Evolutionary conservation across 2,113 vertebrate genomes (phyloP), one percentile per base, ranked within the genome.

Genomic region (Perognathus longimembris): DNA sequence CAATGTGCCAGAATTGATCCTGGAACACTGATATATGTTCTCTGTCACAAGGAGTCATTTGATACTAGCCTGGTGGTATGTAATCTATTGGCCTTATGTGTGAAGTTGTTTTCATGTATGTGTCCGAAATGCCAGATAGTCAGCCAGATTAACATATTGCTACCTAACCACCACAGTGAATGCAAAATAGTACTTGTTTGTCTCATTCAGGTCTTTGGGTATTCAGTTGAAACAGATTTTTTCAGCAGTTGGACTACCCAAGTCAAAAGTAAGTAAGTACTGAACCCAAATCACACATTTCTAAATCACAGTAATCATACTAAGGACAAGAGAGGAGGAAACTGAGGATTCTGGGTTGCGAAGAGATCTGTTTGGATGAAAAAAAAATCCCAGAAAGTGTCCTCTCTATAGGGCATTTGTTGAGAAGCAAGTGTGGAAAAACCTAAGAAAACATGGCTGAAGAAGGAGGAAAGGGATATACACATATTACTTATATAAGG

Each of bases 181-280:
- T 32, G 59, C 95, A 85, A 40, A 42, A 71, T 0, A 30, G 50
- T 42, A 92, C 63, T 38, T 2, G 71, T 63, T 83, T 38, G 77
- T n/a, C 36, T 45, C 42, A 45, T 63, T 83, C 50, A 75, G 32
- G n/a, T 64, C 54, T 45, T 1, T 34, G 74, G 40, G 4, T 93
- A 17, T 75, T 77, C 0, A 0, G 15, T 10, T 32, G 40, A 92
- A 93, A 87, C 17, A 80, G 34, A 28, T 75, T 86, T 69, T 88
- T 64, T 54, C 7, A 59, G 61, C 32, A 80, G 28, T 86, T 28
- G 59, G 36, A 28, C 83, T 73, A 74, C 9, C 4, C 59, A 92
- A 45, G 61, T 89, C 28, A 93, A 70, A 84, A 90, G n/a, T 79
- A 73, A 88, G 32, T 42, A 45, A 89, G 75, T 77, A 38, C 22